Conservation (phyloP, 2,797 vertebrate genomes). For the Aratinga solstitialis region DNA sequence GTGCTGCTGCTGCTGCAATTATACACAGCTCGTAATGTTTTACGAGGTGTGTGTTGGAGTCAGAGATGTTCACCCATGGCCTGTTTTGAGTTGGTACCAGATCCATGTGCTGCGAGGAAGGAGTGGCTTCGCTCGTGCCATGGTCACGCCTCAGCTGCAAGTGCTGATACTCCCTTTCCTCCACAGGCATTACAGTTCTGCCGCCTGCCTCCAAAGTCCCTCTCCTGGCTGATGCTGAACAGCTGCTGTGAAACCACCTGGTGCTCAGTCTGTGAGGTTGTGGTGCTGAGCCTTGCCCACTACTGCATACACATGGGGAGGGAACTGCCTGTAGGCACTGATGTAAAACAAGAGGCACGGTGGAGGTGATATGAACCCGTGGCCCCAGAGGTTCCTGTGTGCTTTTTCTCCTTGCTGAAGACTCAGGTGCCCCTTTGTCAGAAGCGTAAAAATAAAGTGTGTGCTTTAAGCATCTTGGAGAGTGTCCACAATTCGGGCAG, state of each 20-base stretch:
- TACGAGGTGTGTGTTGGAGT: neutral
- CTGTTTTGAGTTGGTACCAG: neutral
- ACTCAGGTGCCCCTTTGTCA: neutral
- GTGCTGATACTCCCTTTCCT: neutral
- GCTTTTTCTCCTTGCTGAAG: neutral
- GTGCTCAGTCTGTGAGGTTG: neutral
- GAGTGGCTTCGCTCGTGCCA: neutral
- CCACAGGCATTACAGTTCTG: neutral
- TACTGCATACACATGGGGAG: rapidly evolving
- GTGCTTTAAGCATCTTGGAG: neutral
- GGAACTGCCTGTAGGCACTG: neutral
- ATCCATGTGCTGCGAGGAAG: neutral
- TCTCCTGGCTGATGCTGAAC: neutral
- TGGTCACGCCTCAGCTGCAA: neutral
- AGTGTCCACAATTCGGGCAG: neutral
- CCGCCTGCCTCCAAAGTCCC: neutral
- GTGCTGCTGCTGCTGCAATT: neutral
- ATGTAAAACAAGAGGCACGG: neutral
- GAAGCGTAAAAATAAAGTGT: neutral
- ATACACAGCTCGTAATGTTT: neutral
- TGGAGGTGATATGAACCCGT: neutral
- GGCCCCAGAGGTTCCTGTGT: neutral
- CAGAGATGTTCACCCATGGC: neutral
- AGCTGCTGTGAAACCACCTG: neutral
- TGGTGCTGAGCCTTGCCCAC: neutral